Evolutionary conservation across 1,140 invertebrate species (phyloP), one percentile per base, ranked within the genome.

Genomic region (Dreissena rostriformis): DNA sequence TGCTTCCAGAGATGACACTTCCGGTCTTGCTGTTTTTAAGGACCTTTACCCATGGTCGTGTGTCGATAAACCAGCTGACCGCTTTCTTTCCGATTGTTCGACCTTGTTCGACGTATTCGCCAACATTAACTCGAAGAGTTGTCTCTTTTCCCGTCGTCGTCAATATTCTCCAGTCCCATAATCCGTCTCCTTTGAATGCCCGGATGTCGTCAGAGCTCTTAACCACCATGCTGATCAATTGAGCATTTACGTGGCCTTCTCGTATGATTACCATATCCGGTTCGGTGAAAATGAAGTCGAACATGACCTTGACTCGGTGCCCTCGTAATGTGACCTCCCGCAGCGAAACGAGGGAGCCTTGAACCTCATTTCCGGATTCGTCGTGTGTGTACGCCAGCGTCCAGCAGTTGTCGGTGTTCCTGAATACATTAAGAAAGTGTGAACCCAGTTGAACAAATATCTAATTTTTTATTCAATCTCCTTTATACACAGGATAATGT

Each of bases 261-360:
- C 29, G 17, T 15, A 72, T 26, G 17, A 12, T 7, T 19, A 72
- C 26, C 4, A 51, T 17, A 53, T 72, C 70, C 11, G 70, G 39
- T 72, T 72, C 70, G 19, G 53, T 12, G 53, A 12, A 29, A 22
- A 17, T 55, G 5, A 7, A 29, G 39, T 53, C 39, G 10, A 24
- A 51, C 7, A 72, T n/a, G n/a, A 72, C n/a, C 53, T 53, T 72
- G 53, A 72, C 49, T n/a, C 70, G 29, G 51, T 72, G 70, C 5
- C 70, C 70, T 17, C 8, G 8, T 51, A 72, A 55, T n/a, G 52
- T 19, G 19, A 39, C 70, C 7, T 11, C 51, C 10, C 29, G 39
- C 1, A 72, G 39, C 22, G 52, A n/a, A 22, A 51, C 70, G 11
- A 72, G 39, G 7, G 70, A 72, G 0, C 70, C 70, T 6, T 72